Conservation (phyloP, 2,888 invertebrate genomes). For the Nyleta sp. region DNA sequence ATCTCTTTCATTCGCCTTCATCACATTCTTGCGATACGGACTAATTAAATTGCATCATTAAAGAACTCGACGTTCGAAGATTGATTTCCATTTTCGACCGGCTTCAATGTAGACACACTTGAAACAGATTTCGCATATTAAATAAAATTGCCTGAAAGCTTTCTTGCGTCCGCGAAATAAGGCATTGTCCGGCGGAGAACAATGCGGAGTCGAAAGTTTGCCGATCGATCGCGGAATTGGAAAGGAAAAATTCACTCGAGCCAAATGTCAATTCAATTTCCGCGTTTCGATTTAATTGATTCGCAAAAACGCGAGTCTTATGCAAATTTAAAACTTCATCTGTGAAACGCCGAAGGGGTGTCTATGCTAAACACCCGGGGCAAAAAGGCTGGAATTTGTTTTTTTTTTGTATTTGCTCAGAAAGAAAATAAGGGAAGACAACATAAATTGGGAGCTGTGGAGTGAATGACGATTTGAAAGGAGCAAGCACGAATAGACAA, state of each 20-base stretch:
- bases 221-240: constrained; percentile 16
- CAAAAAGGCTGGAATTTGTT: too few species aligned
- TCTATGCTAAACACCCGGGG: too few species aligned
- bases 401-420: neutral
- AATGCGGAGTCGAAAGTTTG: constrained; percentile 36
- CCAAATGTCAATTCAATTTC: constrained; percentile 32
- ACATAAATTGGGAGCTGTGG: neutral
- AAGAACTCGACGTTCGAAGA: neutral
- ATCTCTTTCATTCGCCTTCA: neutral
- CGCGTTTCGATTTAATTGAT: constrained; percentile 17
- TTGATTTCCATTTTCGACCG: constrained; percentile 2
- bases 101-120: neutral
- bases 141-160: constrained; percentile 15
- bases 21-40: too few species aligned
- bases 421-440: neutral
- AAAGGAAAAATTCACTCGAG: constrained; percentile 17
- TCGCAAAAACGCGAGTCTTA: neutral
- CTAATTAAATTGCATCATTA: too few species aligned
- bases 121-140: neutral
- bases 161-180: constrained; percentile 23
- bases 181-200: constrained; percentile 31
- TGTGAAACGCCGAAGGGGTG: too few species aligned
- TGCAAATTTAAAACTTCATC: neutral
- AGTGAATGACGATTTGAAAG: constrained; percentile 18
- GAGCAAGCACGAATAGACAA: constrained; percentile 31